phyloP scores from a whole-genome alignment of 2,113 vertebrate genomes.

The Electrona antarctica region DNA sequence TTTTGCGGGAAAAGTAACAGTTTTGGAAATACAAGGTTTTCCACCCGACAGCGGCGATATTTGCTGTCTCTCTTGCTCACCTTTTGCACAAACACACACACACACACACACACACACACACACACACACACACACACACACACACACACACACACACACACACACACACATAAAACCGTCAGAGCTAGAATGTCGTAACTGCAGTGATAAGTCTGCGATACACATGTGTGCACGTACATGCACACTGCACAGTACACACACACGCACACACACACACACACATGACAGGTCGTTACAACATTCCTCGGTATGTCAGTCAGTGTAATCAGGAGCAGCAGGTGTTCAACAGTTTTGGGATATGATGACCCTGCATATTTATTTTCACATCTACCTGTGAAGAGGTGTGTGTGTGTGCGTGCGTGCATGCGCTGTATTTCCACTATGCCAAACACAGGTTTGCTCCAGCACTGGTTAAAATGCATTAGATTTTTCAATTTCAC shows the following conservation, averaged over 20 bases:
- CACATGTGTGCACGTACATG: background rate
- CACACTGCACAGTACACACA: background rate
- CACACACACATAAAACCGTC: background rate
- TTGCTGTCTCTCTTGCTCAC: too few relatives aligned
- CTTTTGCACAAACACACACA: background rate
- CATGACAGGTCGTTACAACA: background rate
- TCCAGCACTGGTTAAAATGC: too few relatives aligned
- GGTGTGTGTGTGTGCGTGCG: background rate
- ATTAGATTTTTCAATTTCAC: too few relatives aligned
- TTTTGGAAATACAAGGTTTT: too few relatives aligned
- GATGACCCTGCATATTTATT: conserved; percentile 1
- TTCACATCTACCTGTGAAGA: background rate
- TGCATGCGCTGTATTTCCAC: background rate
- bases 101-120: too few relatives aligned
- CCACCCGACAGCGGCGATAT: too few relatives aligned
- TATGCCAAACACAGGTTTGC: too few relatives aligned
- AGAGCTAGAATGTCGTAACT: too few relatives aligned
- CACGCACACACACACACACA: conserved; percentile 2
- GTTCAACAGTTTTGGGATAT: background rate
- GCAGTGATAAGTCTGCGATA: too few relatives aligned
- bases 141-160: background rate
- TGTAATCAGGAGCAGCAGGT: background rate
- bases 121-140: background rate
- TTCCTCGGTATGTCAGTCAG: background rate
- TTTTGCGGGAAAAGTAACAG: too few relatives aligned